A percentile compares a stretch with the other conserved stretches of the same genome.
Conservation (phyloP, 2,797 vertebrate species). For the Pseudochaenichthys georgianus region DNA sequence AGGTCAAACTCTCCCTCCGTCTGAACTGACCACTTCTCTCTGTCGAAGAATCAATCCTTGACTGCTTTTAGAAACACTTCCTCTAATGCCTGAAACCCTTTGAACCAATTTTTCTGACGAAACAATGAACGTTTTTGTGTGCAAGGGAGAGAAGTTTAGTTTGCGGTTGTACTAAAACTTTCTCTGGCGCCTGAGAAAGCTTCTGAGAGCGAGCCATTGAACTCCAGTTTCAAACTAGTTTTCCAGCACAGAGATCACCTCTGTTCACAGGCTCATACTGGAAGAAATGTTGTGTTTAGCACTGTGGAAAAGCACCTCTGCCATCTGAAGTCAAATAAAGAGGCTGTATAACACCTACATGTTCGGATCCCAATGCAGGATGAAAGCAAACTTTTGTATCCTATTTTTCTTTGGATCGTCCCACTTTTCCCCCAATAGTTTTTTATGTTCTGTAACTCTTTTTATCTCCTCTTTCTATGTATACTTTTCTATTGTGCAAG, state of each 20-base stretch:
- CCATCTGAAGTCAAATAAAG: conserved; percentile 49
- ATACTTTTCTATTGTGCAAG: not conserved
- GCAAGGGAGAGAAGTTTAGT: not conserved
- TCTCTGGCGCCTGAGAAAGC: conserved; percentile 21
- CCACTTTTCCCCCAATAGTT: not conserved
- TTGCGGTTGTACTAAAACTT: conserved; percentile 16
- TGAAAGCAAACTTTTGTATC: conserved; percentile 9
- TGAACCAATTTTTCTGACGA: conserved; percentile 22
- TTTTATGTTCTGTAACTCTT: not conserved
- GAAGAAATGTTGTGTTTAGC: conserved; percentile 50
- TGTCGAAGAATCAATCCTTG: conserved; percentile 40
- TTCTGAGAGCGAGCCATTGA: conserved; percentile 4
- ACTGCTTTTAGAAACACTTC: conserved; percentile 47
- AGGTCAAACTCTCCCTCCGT: conserved; percentile 15
- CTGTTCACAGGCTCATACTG: conserved; percentile 53
- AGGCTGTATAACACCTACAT: conserved; percentile 9
- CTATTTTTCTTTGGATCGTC: not conserved
- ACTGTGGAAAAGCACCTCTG: conserved; percentile 45
- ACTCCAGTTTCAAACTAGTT: conserved; percentile 21
- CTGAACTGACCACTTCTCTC: conserved; percentile 37
- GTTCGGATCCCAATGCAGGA: conserved; percentile 20
- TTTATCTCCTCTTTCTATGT: not conserved
- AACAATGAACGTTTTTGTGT: conserved; percentile 28
- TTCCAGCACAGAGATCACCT: conserved; percentile 53
- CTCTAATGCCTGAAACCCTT: conserved; percentile 23